Evolutionary conservation across 23 tunicate genomes (phyloP), one percentile per base, ranked within the genome.

Genomic region (Styela clava): DNA sequence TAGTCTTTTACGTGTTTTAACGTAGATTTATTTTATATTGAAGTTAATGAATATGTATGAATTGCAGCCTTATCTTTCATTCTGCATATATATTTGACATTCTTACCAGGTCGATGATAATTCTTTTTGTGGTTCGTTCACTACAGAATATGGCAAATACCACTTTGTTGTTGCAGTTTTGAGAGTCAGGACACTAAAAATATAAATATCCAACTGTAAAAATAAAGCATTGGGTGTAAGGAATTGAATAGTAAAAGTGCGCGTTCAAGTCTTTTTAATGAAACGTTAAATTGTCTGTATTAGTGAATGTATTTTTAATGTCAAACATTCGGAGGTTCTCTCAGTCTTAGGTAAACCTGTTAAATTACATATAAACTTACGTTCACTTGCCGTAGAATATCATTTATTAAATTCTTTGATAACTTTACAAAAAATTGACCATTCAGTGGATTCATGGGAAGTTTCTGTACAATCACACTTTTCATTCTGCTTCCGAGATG

Each of bases 401-500:
- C 31, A 18, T 83, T 74, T 24, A 83, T 83, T 20, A 83, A 62
- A 26, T 62, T 64, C 20, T 28, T 24, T 31, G 79, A 64, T 1
- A 70, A 69, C n/a, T 37, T 36, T 33, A 52, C 61, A 21, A 52
- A 67, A 0, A 26, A 33, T 0, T 19, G 16, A 25, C 27, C 25
- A 31, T 30, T 70, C 20, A 29, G 20, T 44, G 64, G 61, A 69
- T 25, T 24, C 62, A 69, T 25, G 63, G 90, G 90, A 24, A 86
- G 74, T 23, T 73, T 80, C 35, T 87, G 91, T 21, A 87, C 56
- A 35, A 77, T 82, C 18, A 76, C 82, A 3, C 35, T 20, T 28
- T 62, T 36, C 91, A 87, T 87, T 69, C 86, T 76, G 33, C 56
- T 82, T 0, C 52, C 91, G 21, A 87, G 69, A 35, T 64, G 31